Evolutionary conservation across 1,140 invertebrate genomes (phyloP), one percentile per base, ranked within the genome.

Genomic region (Bombus breviceps): DNA sequence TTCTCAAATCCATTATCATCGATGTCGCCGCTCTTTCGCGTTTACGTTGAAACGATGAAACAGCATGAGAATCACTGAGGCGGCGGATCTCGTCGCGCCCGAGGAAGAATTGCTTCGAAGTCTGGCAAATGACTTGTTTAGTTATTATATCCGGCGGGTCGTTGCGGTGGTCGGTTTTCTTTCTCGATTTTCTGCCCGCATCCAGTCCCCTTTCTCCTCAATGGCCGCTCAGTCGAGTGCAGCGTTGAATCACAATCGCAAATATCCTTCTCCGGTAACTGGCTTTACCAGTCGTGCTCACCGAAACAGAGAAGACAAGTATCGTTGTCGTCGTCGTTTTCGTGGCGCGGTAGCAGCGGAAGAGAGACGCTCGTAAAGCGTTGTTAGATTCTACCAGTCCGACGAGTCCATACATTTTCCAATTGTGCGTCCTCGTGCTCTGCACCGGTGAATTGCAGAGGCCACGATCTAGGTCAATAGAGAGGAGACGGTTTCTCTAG

Each of bases 161-260:
- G 75, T 89, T 88, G 85, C 79, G 87, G 87, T 87, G 74, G 83
- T 87, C 72, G 66, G 64, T 87, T 83, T 84, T 87, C 88, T 87
- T 90, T 85, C 87, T 88, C 81, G 83, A 84, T 83, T 85, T 77
- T 77, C 77, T 80, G 53, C 57, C 64, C 73, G n/a, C 22, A n/a
- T 15, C 80, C 18, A 18, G 64, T 78, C 75, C 64, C 68, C 76
- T 73, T 37, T 41, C 75, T 83, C 37, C 71, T 15, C 28, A 15
- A 41, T 32, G 39, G 41, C 39, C 64, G 74, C 68, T 85, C 72
- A 72, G 64, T 28, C 39, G 82, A 76, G 72, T 72, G 71, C 77
- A 75, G 53, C 81, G 86, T 69, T 92, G 90, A 92, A 92, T 92
- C 91, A 92, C 82, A 90, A 91, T 90, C 91, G 89, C 92, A 92